phyloP scores from a whole-genome alignment of 2,888 invertebrate genomes.

The Acrocyrtus sp. region DNA sequence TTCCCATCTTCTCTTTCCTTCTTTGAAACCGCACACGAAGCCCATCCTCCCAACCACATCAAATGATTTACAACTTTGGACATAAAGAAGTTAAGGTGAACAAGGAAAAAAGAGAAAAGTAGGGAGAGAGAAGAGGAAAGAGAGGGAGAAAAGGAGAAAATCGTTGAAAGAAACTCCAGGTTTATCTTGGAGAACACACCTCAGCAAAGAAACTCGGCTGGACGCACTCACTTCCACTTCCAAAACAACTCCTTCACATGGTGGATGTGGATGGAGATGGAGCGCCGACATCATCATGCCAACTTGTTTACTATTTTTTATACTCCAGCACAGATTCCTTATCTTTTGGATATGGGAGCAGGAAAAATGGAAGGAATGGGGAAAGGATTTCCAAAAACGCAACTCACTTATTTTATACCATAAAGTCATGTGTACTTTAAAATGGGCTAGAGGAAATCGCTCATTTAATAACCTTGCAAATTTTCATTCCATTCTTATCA shows the following conservation, averaged over 20 bases:
- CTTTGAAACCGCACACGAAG: slow-evolving; percentile 25
- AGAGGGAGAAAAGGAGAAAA: slow-evolving; percentile 14
- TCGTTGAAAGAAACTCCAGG: slow-evolving; percentile 15
- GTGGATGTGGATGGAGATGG: no score
- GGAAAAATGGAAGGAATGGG: no score
- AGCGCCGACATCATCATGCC: no score
- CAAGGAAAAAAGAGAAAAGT: slow-evolving; percentile 11
- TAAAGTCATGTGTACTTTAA: no score
- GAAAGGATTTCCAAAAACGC: no score
- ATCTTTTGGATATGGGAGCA: no score
- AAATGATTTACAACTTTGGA: slow-evolving; percentile 49
- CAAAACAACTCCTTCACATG: no score
- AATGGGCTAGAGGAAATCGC: slow-evolving; percentile 26
- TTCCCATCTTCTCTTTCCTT: slow-evolving; percentile 4
- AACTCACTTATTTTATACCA: no score
- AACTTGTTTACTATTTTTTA: no score
- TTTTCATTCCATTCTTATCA: slow-evolving; percentile 25
- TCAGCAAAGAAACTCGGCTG: slow-evolving; percentile 30
- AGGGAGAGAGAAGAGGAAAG: slow-evolving; percentile 10
- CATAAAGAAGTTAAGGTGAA: slow-evolving; percentile 36
- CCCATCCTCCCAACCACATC: slow-evolving; percentile 35
- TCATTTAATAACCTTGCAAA: slow-evolving; percentile 39
- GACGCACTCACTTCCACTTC: slow-evolving; percentile 24
- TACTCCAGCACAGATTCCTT: no score
- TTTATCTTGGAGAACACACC: slow-evolving; percentile 27